Percentiles rank a stretch among this genome's conserved stretches.
Conservation (phyloP, 2,113 vertebrate genomes). For the Corapipo altera region DNA sequence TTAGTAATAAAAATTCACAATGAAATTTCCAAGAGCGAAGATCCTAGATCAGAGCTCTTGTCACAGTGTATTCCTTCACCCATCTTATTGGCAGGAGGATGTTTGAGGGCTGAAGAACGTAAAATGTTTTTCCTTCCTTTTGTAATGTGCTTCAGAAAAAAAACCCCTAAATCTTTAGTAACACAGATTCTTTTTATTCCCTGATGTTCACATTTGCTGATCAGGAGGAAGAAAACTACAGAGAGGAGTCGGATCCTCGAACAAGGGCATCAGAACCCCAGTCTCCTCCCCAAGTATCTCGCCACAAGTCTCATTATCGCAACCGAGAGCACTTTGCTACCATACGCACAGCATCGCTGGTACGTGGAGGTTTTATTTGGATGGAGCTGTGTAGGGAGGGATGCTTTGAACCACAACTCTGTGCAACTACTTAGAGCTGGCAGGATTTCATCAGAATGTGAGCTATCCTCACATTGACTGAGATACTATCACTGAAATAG, state of each 20-base stretch:
- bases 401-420: background rate
- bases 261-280: constrained; percentile 85
- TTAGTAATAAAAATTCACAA: background rate
- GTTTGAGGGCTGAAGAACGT: background rate
- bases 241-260: constrained; percentile 85
- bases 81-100: background rate
- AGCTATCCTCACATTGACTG: fast-evolving
- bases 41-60: background rate
- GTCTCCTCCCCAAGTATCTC: constrained; percentile 87
- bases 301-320: constrained; percentile 88
- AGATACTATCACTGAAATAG: background rate
- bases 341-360: constrained; percentile 96
- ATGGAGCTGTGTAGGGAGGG: background rate
- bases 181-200: background rate
- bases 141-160: background rate
- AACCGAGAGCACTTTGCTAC: constrained; percentile 99
- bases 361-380: constrained; percentile 39
- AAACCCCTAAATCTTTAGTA: background rate
- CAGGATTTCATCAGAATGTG: background rate
- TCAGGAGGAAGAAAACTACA: constrained; percentile 88
- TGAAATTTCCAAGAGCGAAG: background rate
- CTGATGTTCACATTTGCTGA: background rate
- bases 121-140: background rate
- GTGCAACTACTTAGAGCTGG: background rate
- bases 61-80: background rate